phyloP scores from a whole-genome alignment of 2,888 invertebrate genomes.

The Camptogramma bilineatum region DNA sequence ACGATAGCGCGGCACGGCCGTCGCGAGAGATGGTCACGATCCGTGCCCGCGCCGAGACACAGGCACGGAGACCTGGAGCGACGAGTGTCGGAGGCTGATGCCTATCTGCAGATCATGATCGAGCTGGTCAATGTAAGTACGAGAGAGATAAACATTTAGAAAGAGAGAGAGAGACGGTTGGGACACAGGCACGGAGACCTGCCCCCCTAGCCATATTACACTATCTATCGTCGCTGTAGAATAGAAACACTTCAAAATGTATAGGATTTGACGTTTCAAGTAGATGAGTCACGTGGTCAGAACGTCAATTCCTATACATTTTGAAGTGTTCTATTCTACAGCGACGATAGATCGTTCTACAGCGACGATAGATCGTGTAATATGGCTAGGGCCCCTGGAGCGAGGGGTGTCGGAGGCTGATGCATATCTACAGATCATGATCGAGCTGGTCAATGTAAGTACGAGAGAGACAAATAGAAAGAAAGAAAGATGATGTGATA shows the following conservation, averaged over 20 bases:
- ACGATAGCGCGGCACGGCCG: conserved; percentile 93
- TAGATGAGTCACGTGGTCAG: too few relatives aligned
- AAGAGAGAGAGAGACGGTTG: conserved; percentile 78
- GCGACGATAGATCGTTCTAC: too few relatives aligned
- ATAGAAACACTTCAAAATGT: too few relatives aligned
- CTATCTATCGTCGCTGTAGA: too few relatives aligned
- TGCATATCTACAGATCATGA: conserved; percentile 1
- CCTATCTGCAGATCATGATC: conserved; percentile 1
- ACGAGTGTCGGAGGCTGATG: conserved; percentile 93
- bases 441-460: conserved; percentile 29
- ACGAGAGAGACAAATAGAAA: not conserved
- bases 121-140: conserved; percentile 28
- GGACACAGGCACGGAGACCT: conserved; percentile 84
- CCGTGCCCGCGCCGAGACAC: conserved; percentile 71
- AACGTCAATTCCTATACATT: too few relatives aligned
- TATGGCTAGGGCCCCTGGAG: too few relatives aligned
- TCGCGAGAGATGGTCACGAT: conserved; percentile 80
- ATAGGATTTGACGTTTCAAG: too few relatives aligned
- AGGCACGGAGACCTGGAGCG: conserved; percentile 91
- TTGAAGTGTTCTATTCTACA: too few relatives aligned
- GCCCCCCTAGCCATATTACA: too few relatives aligned
- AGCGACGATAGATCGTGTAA: too few relatives aligned
- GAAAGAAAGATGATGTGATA: too few relatives aligned
- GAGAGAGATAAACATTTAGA: not conserved
- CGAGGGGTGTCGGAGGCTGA: conserved; percentile 94